A percentile compares a stretch with the other conserved stretches of the same genome.
phyloP scores from a whole-genome alignment of 2,888 invertebrate genomes.

The Coelopa pilipes region DNA sequence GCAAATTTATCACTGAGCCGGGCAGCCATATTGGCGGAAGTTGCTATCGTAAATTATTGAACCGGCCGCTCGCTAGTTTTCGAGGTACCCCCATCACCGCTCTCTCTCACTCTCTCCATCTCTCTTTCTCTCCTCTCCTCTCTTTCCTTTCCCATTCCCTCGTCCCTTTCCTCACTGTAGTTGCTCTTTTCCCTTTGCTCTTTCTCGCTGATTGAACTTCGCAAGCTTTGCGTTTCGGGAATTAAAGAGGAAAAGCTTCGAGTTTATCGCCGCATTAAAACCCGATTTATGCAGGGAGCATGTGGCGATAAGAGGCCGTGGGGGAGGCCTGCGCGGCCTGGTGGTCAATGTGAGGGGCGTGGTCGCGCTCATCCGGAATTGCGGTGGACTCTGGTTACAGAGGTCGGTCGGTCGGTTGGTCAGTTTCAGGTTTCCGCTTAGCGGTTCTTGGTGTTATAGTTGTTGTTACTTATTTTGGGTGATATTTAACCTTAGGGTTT shows the following conservation, averaged over 20 bases:
- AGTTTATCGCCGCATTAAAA: not conserved
- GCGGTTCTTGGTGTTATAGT: not conserved
- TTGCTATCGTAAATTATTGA: constrained; percentile 31
- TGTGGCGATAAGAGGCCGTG: not conserved
- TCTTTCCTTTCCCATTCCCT: not conserved
- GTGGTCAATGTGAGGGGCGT: not conserved
- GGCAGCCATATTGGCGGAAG: constrained; percentile 13
- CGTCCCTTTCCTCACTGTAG: not conserved
- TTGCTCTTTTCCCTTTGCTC: not conserved
- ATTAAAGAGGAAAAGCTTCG: not conserved
- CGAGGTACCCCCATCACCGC: too few relatives aligned
- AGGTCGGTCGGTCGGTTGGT: not conserved
- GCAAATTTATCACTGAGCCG: too few relatives aligned
- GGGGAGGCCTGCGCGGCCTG: not conserved
- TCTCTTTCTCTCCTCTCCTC: too few relatives aligned
- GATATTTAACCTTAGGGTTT: too few relatives aligned
- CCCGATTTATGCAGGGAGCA: constrained; percentile 1
- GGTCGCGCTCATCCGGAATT: not conserved
- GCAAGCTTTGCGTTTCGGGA: not conserved
- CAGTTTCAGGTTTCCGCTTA: not conserved
- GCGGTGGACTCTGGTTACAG: not conserved
- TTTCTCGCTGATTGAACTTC: constrained; percentile 11
- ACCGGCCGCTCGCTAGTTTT: not conserved
- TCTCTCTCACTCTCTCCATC: too few relatives aligned
- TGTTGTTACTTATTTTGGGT: too few relatives aligned